These are phyloP conservation scores for Ardeotis arabs DNA, from an alignment of 2,113 vertebrate genomes.

Conservation along the genomic window DNA sequence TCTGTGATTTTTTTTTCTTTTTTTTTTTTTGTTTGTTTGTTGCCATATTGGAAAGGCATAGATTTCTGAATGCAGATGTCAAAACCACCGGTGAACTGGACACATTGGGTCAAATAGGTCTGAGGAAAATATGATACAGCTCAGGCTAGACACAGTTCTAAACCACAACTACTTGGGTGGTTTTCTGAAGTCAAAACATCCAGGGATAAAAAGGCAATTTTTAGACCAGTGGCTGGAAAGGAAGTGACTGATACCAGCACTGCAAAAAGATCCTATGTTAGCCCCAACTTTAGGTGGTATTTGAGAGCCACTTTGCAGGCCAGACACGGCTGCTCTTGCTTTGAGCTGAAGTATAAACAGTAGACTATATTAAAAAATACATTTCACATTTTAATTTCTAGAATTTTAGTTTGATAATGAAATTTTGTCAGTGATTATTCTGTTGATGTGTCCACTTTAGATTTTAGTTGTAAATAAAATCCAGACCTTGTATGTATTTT, in stretches of 20 bases:
- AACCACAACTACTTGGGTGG: not conserved
- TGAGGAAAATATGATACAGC: not conserved
- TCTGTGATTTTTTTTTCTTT: not conserved
- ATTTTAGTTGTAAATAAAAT: not conserved
- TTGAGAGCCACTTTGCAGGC: not conserved
- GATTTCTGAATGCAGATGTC: not conserved
- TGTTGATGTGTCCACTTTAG: not conserved
- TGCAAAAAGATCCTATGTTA: not conserved
- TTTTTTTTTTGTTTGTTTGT: not conserved
- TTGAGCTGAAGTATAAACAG: not conserved
- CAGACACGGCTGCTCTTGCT: not conserved
- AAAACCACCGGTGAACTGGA: not conserved
- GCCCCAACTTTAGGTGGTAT: not conserved
- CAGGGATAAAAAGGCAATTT: conserved; percentile 5
- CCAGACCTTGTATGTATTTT: not conserved
- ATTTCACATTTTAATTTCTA: not conserved
- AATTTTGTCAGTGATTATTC: not conserved
- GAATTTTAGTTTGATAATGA: not conserved
- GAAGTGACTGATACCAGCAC: not conserved
- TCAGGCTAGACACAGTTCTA: not conserved
- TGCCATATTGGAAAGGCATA: not conserved
- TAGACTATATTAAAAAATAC: not conserved
- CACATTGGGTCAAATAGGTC: not conserved
- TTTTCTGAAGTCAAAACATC: conserved; percentile 14
- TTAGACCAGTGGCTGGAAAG: conserved; percentile 2